Percentiles rank a stretch among this genome's conserved stretches.
Conservation (phyloP, 64 coral and sea anemone species). For the Actinia tenebrosa region DNA sequence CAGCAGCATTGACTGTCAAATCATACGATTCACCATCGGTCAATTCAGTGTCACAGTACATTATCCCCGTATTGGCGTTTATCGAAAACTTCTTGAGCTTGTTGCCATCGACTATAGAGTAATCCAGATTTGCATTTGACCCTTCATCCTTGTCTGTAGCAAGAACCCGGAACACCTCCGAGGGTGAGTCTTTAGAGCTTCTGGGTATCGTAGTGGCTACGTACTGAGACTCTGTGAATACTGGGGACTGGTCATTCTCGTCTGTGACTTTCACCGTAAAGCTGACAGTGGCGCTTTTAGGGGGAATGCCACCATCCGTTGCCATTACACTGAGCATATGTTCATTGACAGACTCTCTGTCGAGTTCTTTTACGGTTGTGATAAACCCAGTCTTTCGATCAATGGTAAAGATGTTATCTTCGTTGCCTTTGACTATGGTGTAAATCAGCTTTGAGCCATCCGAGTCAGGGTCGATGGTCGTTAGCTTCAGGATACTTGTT, state of each 20-base stretch:
- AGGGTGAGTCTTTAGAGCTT: conserved; percentile 1
- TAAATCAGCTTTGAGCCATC: conserved; percentile 66
- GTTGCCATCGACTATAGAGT: conserved; percentile 37
- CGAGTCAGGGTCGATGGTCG: conserved; percentile 63
- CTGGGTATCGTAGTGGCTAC: conserved; percentile 22
- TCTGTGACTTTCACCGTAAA: conserved; percentile 72
- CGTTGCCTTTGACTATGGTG: conserved; percentile 59
- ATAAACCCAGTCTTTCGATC: conserved; percentile 57
- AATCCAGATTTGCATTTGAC: conserved; percentile 60
- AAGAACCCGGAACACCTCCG: conserved; percentile 29
- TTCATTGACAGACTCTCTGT: conserved; percentile 32
- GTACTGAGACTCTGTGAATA: conserved; percentile 35
- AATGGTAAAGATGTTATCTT: conserved; percentile 59
- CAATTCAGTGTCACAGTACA: conserved; percentile 51
- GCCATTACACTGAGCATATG: conserved; percentile 55
- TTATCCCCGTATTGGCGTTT: conserved; percentile 47
- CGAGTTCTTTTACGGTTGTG: conserved; percentile 49
- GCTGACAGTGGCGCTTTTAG: conserved; percentile 41
- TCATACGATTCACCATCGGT: conserved; percentile 21
- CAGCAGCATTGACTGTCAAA: conserved; percentile 48
- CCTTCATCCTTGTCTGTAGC: conserved; percentile 63
- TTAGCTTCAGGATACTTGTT: conserved; percentile 51
- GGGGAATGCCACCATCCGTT: conserved; percentile 37
- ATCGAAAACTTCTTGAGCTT: conserved; percentile 38
- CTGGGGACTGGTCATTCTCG: conserved; percentile 66